These are phyloP conservation scores for Escarpia spicata DNA, from an alignment of 2,888 invertebrate genomes.

Conservation along the genomic window DNA sequence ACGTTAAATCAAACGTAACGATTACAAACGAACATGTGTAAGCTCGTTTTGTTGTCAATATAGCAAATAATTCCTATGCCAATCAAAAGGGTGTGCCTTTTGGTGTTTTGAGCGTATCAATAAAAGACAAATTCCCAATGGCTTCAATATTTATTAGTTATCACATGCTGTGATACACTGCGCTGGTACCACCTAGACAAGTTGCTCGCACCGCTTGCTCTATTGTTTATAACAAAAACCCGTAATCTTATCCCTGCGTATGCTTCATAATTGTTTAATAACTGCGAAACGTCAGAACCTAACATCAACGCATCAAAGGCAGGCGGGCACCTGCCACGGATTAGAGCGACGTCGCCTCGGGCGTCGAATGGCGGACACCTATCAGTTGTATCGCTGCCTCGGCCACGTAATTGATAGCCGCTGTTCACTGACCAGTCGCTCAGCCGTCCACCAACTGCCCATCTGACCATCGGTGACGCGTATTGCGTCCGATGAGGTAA, in stretches of 20 bases:
- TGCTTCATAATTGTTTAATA: neutral
- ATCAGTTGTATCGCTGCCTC: neutral
- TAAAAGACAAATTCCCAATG: too few relatives aligned
- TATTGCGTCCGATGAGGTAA: slow-evolving; percentile 8
- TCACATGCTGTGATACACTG: too few relatives aligned
- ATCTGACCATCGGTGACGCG: neutral
- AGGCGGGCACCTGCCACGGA: neutral
- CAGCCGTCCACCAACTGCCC: neutral
- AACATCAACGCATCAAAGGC: neutral
- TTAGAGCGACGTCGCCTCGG: neutral
- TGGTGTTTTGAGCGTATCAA: too few relatives aligned
- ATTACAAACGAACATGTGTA: too few relatives aligned
- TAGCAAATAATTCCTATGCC: too few relatives aligned
- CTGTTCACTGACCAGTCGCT: neutral
- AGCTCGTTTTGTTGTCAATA: too few relatives aligned
- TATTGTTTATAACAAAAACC: too few relatives aligned
- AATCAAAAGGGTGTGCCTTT: too few relatives aligned
- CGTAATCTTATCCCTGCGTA: neutral
- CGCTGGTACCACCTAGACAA: too few relatives aligned
- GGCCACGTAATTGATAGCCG: neutral
- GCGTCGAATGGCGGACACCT: neutral
- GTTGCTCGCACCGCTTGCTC: too few relatives aligned
- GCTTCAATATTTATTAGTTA: too few relatives aligned
- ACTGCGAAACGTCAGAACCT: neutral
- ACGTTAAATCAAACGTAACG: neutral